phyloP scores from a whole-genome alignment of 2,113 vertebrate genomes.

The Corythoichthys intestinalis region DNA sequence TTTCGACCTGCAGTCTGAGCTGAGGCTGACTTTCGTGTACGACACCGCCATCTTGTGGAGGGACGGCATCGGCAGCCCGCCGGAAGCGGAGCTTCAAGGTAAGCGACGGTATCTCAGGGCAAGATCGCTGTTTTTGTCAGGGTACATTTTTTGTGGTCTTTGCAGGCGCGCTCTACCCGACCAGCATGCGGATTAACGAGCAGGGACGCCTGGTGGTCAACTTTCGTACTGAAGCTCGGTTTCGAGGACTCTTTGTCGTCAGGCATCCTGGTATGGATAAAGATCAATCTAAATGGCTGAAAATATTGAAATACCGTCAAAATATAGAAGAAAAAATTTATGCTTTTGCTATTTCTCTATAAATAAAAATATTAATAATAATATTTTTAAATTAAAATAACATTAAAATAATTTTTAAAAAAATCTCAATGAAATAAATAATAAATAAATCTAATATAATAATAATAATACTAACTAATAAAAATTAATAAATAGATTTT shows the following conservation, averaged over 20 bases:
- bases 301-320: too few relatives aligned
- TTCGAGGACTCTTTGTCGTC: conserved; percentile 86
- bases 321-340: too few relatives aligned
- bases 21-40: conserved; percentile 94
- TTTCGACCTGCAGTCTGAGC: conserved; percentile 89
- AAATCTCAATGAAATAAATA: too few relatives aligned
- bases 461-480: too few relatives aligned
- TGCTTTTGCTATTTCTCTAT: too few relatives aligned
- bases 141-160: conserved; percentile 3
- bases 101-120: conserved; percentile 9
- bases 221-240: conserved; percentile 90
- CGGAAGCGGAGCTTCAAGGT: conserved; percentile 90
- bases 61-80: conserved; percentile 88
- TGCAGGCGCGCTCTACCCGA: conserved; percentile 89
- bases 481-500: too few relatives aligned
- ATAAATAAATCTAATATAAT: too few relatives aligned
- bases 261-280: conserved; percentile 69
- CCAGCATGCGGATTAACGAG: conserved; percentile 89
- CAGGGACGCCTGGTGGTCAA: conserved; percentile 88
- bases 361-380: too few relatives aligned
- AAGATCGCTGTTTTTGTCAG: too few relatives aligned
- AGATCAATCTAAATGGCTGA: too few relatives aligned
- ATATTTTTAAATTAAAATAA: too few relatives aligned
- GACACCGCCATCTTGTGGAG: conserved; percentile 98
- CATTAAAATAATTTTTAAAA: too few relatives aligned